Evolutionary conservation across 2,888 invertebrate genomes (phyloP), one percentile per base, ranked within the genome.

Genomic region (Chloroclysta siterata): DNA sequence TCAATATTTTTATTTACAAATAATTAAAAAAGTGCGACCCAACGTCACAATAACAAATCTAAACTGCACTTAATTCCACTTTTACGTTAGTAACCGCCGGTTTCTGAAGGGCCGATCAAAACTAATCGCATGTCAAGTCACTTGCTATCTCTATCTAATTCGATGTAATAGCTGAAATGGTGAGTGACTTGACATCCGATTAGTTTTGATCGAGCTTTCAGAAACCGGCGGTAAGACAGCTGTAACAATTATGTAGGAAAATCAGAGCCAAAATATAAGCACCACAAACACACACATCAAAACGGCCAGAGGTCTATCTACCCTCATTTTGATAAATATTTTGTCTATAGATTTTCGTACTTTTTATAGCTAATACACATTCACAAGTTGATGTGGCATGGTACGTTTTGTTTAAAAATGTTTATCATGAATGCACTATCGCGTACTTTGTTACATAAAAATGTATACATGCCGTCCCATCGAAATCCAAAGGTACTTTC

Each of bases 1-100:
- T 82, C 80, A 82, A 80, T 83, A 81, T 79, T 80, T 85, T 86
- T 87, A 86, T 87, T 84, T 85, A 87, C 85, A 88, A 87, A 86
- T 86, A 83, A 83, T 86, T 84, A 87, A 83, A 86, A 86, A 85
- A 83, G 81, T 73, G 80, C 82, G 83, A 84, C 72, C 71, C 71
- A 68, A 70, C 46, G 78, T 78, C 85, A 83, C 83, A 77, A 77
- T 85, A 87, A 87, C 84, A 86, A 84, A 82, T 79, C 78, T 81
- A 80, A 77, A 74, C 67, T 73, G 72, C 50, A 67, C 72, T 71
- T 78, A 33, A 39, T 11, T 39, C 36, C 36, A 78, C 77, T 78
- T 78, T 53, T 57, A 64, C 51, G 57, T 52, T 53, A 53, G 53
- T 52, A n/a, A n/a, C n/a, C n/a, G n/a, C n/a, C n/a, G n/a, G n/a